Evolutionary conservation across 2,888 invertebrate species (phyloP), one percentile per base, ranked within the genome.

Genomic region (Pecten maximus): DNA sequence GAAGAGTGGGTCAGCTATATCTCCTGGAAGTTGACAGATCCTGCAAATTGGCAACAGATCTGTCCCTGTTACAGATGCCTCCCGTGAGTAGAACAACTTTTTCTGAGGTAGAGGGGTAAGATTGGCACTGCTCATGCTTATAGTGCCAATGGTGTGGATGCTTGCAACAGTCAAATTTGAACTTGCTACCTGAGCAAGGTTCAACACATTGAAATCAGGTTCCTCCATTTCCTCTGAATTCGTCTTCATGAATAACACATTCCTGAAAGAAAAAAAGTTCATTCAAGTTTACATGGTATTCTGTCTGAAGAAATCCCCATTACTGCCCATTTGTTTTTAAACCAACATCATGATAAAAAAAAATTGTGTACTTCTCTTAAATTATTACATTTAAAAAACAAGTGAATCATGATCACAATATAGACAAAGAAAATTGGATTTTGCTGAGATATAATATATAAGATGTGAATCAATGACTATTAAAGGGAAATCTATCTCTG

Each of bases 11-110:
- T 95, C 95, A 16, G 91, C 91, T 28, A 95, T 94, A 91, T 95
- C 96, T 23, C 95, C 96, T 2, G 95, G 94, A 93, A 96, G 93
- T 93, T 97, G 97, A 93, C 97, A 97, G 90, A 97, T 97, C 90
- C 97, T 96, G 94, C 97, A 97, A 90, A 97, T 96, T 23, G 96
- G 94, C 40, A 93, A 90, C 39, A 95, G 90, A 91, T 95, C 95
- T 40, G 95, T 95, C 35, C 95, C 95, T 12, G 87, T 87, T 10
- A 89, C 89, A 23, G 88, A 88, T 15, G 86, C 88, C 50, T 88
- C 89, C 19, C 90, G 19, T 0, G 90, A 90, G 6, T 87, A 74
- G 19, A 89, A 90, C 88, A 90, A 90, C 89, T 92, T 93, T 91
- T 94, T 94, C 87, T 90, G 91, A 44, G 93, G 92, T 40, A 92